These are phyloP conservation scores for Poecilobothrus nobilitatus DNA, from an alignment of 2,888 invertebrate species.

Conservation along the genomic window DNA sequence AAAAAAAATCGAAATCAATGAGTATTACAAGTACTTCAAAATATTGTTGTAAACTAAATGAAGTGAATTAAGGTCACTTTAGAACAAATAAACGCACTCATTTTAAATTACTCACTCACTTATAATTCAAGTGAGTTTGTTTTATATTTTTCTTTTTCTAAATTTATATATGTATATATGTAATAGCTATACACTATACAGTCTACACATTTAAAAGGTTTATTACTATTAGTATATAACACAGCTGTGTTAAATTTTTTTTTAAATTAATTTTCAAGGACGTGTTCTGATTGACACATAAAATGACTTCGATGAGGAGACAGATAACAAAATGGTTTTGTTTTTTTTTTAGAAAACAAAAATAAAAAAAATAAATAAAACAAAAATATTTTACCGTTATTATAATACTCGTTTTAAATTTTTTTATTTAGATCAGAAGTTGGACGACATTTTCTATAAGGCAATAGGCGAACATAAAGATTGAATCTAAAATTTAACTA, in stretches of 20 bases:
- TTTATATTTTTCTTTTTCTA: too few relatives aligned
- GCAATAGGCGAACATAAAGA: too few relatives aligned
- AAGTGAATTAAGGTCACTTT: constrained; percentile 1
- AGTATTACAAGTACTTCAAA: background rate
- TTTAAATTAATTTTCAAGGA: constrained; percentile 2
- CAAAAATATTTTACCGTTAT: too few relatives aligned
- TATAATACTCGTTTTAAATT: too few relatives aligned
- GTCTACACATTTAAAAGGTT: background rate
- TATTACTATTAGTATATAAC: too few relatives aligned
- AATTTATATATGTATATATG: background rate
- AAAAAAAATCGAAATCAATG: background rate
- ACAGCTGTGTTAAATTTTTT: background rate
- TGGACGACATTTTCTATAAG: too few relatives aligned
- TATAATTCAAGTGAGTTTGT: too few relatives aligned
- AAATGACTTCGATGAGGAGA: background rate
- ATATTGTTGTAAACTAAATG: background rate
- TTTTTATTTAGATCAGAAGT: too few relatives aligned
- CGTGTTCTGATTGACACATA: constrained; percentile 1
- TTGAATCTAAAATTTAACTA: too few relatives aligned
- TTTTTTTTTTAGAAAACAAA: background rate
- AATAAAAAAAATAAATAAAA: background rate
- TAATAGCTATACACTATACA: background rate
- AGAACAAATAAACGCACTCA: background rate
- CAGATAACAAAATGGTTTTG: background rate
- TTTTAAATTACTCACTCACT: background rate